Evolutionary conservation across 2,888 invertebrate genomes (phyloP).

Genomic region (Aplocera efformata): DNA sequence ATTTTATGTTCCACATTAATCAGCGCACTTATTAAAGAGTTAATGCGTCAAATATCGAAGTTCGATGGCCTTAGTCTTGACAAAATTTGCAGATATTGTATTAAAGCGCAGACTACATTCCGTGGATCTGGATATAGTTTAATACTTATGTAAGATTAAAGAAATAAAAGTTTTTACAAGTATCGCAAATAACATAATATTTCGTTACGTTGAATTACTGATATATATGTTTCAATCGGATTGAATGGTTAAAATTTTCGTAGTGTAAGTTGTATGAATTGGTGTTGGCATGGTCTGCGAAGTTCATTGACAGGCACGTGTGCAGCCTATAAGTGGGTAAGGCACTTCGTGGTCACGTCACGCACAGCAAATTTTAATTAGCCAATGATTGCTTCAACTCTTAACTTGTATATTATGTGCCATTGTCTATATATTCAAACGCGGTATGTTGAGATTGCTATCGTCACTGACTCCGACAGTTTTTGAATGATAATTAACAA

Average conservation of each 20-base stretch:
- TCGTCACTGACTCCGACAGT: slow-evolving; percentile 49
- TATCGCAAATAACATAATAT: no score
- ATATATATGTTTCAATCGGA: no score
- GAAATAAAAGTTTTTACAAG: no score
- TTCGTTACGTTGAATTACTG: no score
- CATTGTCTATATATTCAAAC: slow-evolving; percentile 52
- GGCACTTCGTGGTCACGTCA: slow-evolving; percentile 67
- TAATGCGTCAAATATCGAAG: slow-evolving; percentile 35
- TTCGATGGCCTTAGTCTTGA: slow-evolving; percentile 55
- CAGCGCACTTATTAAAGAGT: slow-evolving; percentile 11
- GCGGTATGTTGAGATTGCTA: slow-evolving; percentile 57
- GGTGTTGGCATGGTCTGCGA: slow-evolving; percentile 57
- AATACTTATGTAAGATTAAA: no score
- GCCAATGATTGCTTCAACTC: slow-evolving; percentile 65
- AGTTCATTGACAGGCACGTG: slow-evolving; percentile 80
- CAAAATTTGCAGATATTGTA: slow-evolving; percentile 29
- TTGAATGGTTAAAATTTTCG: not conserved
- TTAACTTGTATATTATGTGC: slow-evolving; percentile 48
- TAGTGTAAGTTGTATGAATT: slow-evolving; percentile 38
- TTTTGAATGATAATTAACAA: slow-evolving; percentile 59
- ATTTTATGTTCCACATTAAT: slow-evolving; percentile 14
- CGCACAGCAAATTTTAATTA: slow-evolving; percentile 78
- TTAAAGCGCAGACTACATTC: not conserved
- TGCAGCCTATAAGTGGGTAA: slow-evolving; percentile 71
- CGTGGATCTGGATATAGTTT: no score